Evolutionary conservation across 2,888 invertebrate species (phyloP).

Genomic region (Entomobrya proxima): DNA sequence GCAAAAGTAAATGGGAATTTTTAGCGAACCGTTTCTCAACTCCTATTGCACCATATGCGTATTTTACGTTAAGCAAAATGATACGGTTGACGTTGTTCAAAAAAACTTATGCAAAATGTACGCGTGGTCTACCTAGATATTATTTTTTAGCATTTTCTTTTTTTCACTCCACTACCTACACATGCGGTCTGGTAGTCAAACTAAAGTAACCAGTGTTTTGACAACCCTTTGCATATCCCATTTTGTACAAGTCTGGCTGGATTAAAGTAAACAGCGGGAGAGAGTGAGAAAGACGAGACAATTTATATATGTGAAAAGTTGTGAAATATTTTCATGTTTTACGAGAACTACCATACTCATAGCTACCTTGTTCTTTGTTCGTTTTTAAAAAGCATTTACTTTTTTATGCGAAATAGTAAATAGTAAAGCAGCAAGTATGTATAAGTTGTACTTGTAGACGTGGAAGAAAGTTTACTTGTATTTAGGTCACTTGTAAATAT

Average conservation of each 20-base stretch:
- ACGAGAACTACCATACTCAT: neutral
- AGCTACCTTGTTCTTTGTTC: too few relatives aligned
- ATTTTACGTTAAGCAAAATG: neutral
- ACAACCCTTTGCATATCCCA: neutral
- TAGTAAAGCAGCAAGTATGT: neutral
- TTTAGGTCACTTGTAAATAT: constrained; percentile 15
- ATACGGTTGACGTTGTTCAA: neutral
- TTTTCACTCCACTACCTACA: neutral
- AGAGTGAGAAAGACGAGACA: neutral
- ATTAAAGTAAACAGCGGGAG: constrained; percentile 16
- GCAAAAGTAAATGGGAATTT: neutral
- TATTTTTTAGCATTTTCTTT: neutral
- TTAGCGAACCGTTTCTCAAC: neutral
- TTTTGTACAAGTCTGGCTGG: neutral
- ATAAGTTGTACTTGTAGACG: too few relatives aligned
- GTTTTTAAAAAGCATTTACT: neutral
- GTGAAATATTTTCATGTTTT: constrained; percentile 22
- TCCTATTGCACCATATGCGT: neutral
- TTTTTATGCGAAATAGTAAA: neutral
- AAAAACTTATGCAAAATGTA: neutral
- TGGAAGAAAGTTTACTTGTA: constrained; percentile 1
- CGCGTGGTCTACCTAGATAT: neutral
- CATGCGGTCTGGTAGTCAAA: constrained; percentile 1
- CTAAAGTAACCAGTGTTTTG: constrained; percentile 1
- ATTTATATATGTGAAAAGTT: constrained; percentile 17